These are phyloP conservation scores for Avahi laniger DNA, from an alignment of 2,797 vertebrate genomes.

Conservation along the genomic window DNA sequence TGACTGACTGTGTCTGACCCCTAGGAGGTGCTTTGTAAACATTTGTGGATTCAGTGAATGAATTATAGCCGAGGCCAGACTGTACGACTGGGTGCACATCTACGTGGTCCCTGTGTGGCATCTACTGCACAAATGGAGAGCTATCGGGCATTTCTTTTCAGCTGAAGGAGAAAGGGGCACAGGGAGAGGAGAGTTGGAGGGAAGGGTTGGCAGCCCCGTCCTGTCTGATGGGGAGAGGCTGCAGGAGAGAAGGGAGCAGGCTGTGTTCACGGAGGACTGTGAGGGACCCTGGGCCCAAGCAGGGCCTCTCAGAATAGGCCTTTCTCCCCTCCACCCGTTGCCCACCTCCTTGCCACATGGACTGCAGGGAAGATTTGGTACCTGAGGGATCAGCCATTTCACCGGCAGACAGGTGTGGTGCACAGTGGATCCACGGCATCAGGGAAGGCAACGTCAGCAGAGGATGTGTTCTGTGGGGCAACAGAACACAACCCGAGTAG, in stretches of 20 bases:
- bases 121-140: background rate
- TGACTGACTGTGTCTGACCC: background rate
- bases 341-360: background rate
- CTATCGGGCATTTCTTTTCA: background rate
- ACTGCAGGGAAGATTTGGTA: background rate
- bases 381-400: background rate
- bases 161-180: background rate
- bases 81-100: too few relatives aligned
- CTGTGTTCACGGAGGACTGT: background rate
- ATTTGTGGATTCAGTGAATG: background rate
- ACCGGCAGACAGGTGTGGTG: background rate
- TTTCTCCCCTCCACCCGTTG: background rate
- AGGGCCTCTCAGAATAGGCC: background rate
- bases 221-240: background rate
- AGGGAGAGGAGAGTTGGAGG: background rate
- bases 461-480: background rate
- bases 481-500: background rate
- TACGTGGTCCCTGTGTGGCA: background rate
- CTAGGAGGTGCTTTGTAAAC: background rate
- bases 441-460: background rate
- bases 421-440: background rate
- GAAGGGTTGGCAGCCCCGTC: background rate
- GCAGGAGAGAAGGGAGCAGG: background rate
- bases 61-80: background rate
- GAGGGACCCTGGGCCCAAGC: background rate